phyloP scores from a whole-genome alignment of 1,140 invertebrate genomes.

The Anagrus nilaparvatae region DNA sequence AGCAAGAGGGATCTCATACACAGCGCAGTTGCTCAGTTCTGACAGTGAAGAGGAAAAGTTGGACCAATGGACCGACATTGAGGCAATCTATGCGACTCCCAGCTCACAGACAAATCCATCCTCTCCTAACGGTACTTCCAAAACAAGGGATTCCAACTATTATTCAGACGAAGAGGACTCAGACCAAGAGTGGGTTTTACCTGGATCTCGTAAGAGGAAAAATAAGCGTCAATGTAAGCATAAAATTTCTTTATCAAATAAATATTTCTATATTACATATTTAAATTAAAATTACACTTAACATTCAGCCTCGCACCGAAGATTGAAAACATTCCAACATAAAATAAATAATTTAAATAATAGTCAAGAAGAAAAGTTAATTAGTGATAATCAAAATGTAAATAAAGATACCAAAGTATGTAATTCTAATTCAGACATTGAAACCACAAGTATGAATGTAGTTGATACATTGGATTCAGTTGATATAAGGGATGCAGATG shows the following conservation, averaged over 20 bases:
- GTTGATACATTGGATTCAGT: too few relatives aligned
- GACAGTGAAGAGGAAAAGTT: constrained; percentile 29
- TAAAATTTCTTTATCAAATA: background rate
- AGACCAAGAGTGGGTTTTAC: constrained; percentile 39
- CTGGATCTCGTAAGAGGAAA: constrained; percentile 35
- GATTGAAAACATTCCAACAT: constrained; percentile 26
- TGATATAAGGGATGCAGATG: too few relatives aligned
- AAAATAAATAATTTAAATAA: constrained; percentile 27
- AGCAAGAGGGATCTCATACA: constrained; percentile 34
- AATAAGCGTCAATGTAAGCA: constrained; percentile 34
- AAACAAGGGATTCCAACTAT: constrained; percentile 15
- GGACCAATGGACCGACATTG: constrained; percentile 30
- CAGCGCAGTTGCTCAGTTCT: constrained; percentile 33
- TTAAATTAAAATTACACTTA: too few relatives aligned
- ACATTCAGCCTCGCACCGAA: constrained; percentile 27
- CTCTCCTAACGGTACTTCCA: constrained; percentile 14
- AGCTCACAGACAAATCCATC: constrained; percentile 22
- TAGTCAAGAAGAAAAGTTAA: constrained; percentile 8
- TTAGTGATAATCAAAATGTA: too few relatives aligned
- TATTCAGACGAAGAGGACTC: constrained; percentile 32
- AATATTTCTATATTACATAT: too few relatives aligned
- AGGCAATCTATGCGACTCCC: constrained; percentile 23
- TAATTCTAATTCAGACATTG: too few relatives aligned
- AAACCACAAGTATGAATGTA: too few relatives aligned
- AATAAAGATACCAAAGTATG: too few relatives aligned